These are phyloP conservation scores for Hemitrygon akajei DNA, from an alignment of 2,797 vertebrate species.

Conservation along the genomic window DNA sequence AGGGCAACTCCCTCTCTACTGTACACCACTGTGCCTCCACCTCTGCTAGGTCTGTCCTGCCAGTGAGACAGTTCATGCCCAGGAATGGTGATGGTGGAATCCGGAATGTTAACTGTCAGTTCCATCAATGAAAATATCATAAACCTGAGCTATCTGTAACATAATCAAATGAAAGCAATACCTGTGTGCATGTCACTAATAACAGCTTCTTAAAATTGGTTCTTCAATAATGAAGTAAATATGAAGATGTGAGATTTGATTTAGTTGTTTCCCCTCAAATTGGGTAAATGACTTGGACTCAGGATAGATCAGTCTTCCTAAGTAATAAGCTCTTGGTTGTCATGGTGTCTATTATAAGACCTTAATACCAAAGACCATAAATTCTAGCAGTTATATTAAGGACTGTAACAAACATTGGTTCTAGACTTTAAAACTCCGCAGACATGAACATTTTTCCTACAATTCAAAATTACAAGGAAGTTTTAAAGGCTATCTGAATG, in stretches of 20 bases:
- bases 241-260: not conserved
- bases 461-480: too few species aligned
- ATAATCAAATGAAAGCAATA: not conserved
- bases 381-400: not conserved
- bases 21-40: too few species aligned
- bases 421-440: not conserved
- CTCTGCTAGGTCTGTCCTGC: too few species aligned
- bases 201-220: not conserved
- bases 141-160: not conserved
- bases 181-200: not conserved
- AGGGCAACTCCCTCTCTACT: too few species aligned
- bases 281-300: not conserved
- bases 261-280: not conserved
- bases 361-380: not conserved
- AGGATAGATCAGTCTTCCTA: not conserved
- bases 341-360: not conserved
- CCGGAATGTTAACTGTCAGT: too few species aligned
- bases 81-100: too few species aligned
- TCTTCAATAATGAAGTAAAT: not conserved
- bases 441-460: too few species aligned
- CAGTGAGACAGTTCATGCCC: too few species aligned
- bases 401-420: not conserved
- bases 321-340: not conserved
- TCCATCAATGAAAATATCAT: too few species aligned
- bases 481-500: not conserved